Evolutionary conservation across 2,113 vertebrate species (phyloP).

Genomic region (Epinephelus fuscoguttatus): DNA sequence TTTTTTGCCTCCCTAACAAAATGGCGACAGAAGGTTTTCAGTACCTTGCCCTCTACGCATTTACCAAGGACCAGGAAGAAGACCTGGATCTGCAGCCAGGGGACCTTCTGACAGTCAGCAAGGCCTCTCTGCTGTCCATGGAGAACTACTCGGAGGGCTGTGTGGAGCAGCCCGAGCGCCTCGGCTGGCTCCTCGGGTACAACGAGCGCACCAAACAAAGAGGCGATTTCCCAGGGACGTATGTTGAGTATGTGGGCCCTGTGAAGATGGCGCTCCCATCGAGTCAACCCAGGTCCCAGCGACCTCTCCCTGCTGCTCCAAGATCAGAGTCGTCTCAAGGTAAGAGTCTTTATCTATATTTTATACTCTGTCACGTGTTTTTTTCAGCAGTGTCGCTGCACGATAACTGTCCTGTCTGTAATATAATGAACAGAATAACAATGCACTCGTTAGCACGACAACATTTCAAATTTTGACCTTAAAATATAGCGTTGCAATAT

Average conservation of each 20-base stretch:
- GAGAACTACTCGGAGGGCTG: slow-evolving; percentile 89
- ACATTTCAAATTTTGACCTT: neutral
- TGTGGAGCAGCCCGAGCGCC: slow-evolving; percentile 86
- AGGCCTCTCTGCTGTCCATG: slow-evolving; percentile 88
- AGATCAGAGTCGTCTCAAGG: slow-evolving; percentile 84
- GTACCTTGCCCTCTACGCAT: slow-evolving; percentile 90
- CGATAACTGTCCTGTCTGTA: neutral
- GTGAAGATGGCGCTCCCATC: slow-evolving; percentile 87
- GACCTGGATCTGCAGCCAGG: slow-evolving; percentile 92
- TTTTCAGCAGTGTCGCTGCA: neutral
- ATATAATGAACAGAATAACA: neutral
- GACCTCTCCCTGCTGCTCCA: slow-evolving; percentile 90
- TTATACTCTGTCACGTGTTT: neutral
- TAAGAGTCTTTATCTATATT: slow-evolving; percentile 74
- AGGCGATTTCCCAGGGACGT: slow-evolving; percentile 94
- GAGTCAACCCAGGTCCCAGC: slow-evolving; percentile 88
- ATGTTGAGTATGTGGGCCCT: slow-evolving; percentile 91
- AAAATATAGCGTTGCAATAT: neutral
- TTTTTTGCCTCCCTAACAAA: slow-evolving; percentile 61
- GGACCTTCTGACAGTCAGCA: slow-evolving; percentile 92
- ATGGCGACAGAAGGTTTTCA: slow-evolving; percentile 91
- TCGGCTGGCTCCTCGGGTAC: slow-evolving; percentile 94
- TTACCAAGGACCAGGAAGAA: slow-evolving; percentile 91
- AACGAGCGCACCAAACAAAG: slow-evolving; percentile 94
- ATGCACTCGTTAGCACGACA: no score